A percentile compares a stretch with the other conserved stretches of the same genome.
These are phyloP conservation scores for Aldabrachelys gigantea DNA, from an alignment of 2,113 vertebrate genomes.

Conservation along the genomic window DNA sequence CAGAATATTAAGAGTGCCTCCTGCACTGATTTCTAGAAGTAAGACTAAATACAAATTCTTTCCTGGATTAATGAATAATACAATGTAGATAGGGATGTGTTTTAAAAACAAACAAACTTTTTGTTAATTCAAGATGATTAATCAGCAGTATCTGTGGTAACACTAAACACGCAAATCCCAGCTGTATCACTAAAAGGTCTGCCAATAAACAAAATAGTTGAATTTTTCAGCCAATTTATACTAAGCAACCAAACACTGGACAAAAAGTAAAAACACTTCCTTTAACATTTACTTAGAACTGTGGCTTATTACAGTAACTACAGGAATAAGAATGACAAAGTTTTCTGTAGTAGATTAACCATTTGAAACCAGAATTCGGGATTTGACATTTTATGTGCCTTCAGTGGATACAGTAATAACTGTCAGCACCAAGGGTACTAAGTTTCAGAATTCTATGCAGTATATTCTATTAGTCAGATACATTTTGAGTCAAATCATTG, in stretches of 20 bases:
- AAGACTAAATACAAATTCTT: not conserved
- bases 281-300: not conserved
- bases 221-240: not conserved
- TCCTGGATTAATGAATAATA: not conserved
- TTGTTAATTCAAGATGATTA: constrained; percentile 50
- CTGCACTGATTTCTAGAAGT: not conserved
- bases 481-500: not conserved
- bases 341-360: not conserved
- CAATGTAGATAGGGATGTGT: constrained; percentile 4
- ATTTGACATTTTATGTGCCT: not conserved
- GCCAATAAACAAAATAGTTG: constrained; percentile 42
- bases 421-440: not conserved
- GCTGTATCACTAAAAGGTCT: constrained; percentile 16
- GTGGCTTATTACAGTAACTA: not conserved
- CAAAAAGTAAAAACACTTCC: not conserved
- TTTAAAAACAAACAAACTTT: constrained; percentile 36
- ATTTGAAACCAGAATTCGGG: not conserved
- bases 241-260: not conserved
- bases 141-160: constrained; percentile 44
- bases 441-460: not conserved
- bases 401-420: not conserved
- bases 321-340: not conserved
- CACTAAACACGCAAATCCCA: constrained; percentile 35
- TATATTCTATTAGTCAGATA: not conserved
- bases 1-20: not conserved